Evolutionary conservation across 2,888 invertebrate genomes (phyloP).

Genomic region (Stictocephala bisonia): DNA sequence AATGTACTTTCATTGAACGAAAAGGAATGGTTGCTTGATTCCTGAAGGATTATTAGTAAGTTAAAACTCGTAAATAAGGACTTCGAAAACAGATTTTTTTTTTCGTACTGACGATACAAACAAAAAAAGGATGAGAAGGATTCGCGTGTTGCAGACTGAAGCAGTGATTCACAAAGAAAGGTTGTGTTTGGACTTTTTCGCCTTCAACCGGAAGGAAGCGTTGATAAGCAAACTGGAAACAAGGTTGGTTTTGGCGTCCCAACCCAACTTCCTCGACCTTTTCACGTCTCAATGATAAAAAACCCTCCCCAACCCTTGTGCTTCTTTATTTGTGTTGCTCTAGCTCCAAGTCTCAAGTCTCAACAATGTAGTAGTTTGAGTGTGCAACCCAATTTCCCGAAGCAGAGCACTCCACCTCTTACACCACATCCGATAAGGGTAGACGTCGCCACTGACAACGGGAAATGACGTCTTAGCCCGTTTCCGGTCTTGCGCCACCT

Average conservation of each 20-base stretch:
- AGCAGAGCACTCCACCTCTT: background rate
- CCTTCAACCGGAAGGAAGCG: slow-evolving; percentile 26
- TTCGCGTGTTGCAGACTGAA: too few relatives aligned
- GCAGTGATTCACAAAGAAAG: too few relatives aligned
- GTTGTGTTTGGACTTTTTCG: too few relatives aligned
- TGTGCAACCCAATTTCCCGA: slow-evolving; percentile 37
- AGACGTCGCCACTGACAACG: slow-evolving; percentile 39
- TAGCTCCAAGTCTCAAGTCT: too few relatives aligned
- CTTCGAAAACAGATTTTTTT: too few relatives aligned
- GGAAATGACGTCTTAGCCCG: slow-evolving; percentile 43
- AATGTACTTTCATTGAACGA: too few relatives aligned
- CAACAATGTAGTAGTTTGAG: background rate
- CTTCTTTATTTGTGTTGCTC: background rate
- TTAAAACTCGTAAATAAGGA: too few relatives aligned
- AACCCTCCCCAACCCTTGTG: background rate
- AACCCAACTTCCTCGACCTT: slow-evolving; percentile 3
- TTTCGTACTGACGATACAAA: too few relatives aligned
- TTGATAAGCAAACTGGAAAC: slow-evolving; percentile 33
- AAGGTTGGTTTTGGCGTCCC: slow-evolving; percentile 18
- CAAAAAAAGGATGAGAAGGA: too few relatives aligned
- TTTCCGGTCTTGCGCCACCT: slow-evolving; percentile 19
- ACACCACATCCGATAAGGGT: slow-evolving; percentile 25
- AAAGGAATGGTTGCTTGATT: too few relatives aligned
- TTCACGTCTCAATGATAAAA: slow-evolving; percentile 5
- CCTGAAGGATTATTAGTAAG: too few relatives aligned